phyloP scores from a whole-genome alignment of 2,888 invertebrate genomes.

The Drosophila colorata region DNA sequence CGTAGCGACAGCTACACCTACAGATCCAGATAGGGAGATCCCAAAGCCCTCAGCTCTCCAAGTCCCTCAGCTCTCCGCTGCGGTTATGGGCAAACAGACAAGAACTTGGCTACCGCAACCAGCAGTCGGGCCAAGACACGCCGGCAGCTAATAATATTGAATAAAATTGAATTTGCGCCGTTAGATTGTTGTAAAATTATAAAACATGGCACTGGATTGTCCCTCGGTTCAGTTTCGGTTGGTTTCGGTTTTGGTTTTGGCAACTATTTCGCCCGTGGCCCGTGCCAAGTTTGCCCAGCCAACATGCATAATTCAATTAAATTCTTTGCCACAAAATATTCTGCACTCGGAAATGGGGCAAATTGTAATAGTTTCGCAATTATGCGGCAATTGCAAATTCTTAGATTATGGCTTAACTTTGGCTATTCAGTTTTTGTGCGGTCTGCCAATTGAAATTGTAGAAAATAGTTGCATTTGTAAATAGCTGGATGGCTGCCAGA shows the following conservation, averaged over 20 bases:
- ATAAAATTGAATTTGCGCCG: slow-evolving; percentile 72
- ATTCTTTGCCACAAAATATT: slow-evolving; percentile 48
- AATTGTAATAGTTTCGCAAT: slow-evolving; percentile 73
- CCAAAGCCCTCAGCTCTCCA: slow-evolving; percentile 13
- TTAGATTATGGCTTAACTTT: slow-evolving; percentile 29
- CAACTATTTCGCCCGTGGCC: slow-evolving; percentile 57
- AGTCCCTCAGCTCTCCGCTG: slow-evolving; percentile 23
- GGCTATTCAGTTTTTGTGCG: slow-evolving; percentile 5
- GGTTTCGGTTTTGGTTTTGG: slow-evolving; percentile 36
- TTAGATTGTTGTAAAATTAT: slow-evolving; percentile 69
- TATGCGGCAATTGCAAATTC: slow-evolving; percentile 58
- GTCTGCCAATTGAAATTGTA: slow-evolving; percentile 24
- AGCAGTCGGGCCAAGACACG: slow-evolving; percentile 16
- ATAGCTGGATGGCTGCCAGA: neutral
- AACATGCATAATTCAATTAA: slow-evolving; percentile 72
- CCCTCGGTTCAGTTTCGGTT: slow-evolving; percentile 3
- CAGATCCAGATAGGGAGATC: slow-evolving; percentile 23
- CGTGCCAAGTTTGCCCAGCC: slow-evolving; percentile 55
- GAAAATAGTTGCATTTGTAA: slow-evolving; percentile 11
- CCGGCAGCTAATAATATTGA: slow-evolving; percentile 71
- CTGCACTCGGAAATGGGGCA: slow-evolving; percentile 41
- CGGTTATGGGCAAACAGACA: slow-evolving; percentile 50
- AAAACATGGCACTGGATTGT: slow-evolving; percentile 53
- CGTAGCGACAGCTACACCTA: slow-evolving; percentile 32
- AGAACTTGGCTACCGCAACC: slow-evolving; percentile 68